Conservation (phyloP, 2,888 invertebrate genomes). For the Lycaena phlaeas region DNA sequence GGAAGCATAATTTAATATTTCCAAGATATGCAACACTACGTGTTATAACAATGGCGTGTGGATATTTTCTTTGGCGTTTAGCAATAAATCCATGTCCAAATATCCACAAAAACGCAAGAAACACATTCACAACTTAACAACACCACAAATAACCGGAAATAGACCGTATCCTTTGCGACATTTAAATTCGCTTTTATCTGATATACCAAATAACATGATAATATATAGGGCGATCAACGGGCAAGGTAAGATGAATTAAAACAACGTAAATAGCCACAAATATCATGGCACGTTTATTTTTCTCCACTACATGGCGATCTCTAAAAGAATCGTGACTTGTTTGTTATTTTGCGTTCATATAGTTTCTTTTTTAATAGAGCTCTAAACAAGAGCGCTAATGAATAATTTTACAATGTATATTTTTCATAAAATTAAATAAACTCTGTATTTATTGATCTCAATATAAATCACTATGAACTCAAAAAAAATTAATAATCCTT, state of each 20-base stretch:
- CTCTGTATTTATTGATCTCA: slow-evolving; percentile 69
- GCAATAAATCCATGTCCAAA: too few relatives aligned
- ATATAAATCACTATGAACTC: slow-evolving; percentile 69
- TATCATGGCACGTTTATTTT: slow-evolving; percentile 75
- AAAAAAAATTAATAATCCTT: slow-evolving; percentile 57
- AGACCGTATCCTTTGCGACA: too few relatives aligned
- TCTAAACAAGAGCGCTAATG: slow-evolving; percentile 58
- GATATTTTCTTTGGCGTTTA: too few relatives aligned
- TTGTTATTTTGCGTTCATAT: slow-evolving; percentile 71
- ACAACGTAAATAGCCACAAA: slow-evolving; percentile 62
- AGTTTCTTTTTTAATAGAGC: slow-evolving; percentile 61
- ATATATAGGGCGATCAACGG: too few relatives aligned
- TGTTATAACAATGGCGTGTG: too few relatives aligned
- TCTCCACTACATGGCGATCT: slow-evolving; percentile 75
- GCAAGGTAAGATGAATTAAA: slow-evolving; percentile 31
- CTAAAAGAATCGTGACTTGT: slow-evolving; percentile 74
- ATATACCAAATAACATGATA: too few relatives aligned
- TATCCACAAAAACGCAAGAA: too few relatives aligned
- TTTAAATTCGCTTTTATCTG: too few relatives aligned
- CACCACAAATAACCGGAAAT: too few relatives aligned
- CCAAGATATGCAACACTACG: too few relatives aligned
- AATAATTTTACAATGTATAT: slow-evolving; percentile 68
- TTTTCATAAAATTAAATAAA: slow-evolving; percentile 72
- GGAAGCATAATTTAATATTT: too few relatives aligned
- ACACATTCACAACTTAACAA: too few relatives aligned